These are phyloP conservation scores for Pseudomugil gertrudae DNA, from an alignment of 2,797 vertebrate genomes.

Conservation along the genomic window DNA sequence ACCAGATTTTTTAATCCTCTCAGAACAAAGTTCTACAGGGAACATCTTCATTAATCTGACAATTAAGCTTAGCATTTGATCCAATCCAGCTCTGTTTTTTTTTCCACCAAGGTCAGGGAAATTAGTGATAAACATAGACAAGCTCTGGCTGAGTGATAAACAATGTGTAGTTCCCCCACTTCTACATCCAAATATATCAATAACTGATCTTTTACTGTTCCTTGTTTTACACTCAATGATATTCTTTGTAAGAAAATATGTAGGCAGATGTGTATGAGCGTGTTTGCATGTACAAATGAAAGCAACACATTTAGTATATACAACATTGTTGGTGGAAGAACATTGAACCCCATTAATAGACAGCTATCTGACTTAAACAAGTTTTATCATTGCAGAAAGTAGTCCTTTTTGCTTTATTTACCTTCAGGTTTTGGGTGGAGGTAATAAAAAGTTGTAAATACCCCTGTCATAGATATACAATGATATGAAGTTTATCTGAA, in stretches of 20 bases:
- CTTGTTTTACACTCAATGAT: conserved; percentile 24
- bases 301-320: conserved; percentile 75
- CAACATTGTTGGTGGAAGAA: conserved; percentile 65
- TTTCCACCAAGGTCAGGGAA: conserved; percentile 45
- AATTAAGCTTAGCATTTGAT: conserved; percentile 37
- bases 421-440: conserved; percentile 27
- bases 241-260: conserved; percentile 36
- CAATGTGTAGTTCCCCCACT: conserved; percentile 28
- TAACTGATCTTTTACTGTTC: conserved; percentile 40
- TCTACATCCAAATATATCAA: conserved; percentile 54
- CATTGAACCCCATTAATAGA: conserved; percentile 68
- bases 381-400: conserved; percentile 69
- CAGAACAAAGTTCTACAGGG: conserved; percentile 28
- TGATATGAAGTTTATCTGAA: neutral
- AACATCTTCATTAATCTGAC: conserved; percentile 49
- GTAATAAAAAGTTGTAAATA: conserved; percentile 20
- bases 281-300: conserved; percentile 38
- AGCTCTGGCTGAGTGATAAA: conserved; percentile 54
- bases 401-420: conserved; percentile 40
- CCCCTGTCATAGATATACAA: neutral
- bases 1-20: conserved; percentile 26
- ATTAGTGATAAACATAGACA: conserved; percentile 18
- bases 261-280: conserved; percentile 47
- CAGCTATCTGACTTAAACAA: conserved; percentile 71
- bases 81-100: conserved; percentile 36